phyloP scores from a whole-genome alignment of 2,113 vertebrate species.

The Corythornis madagascariensis region DNA sequence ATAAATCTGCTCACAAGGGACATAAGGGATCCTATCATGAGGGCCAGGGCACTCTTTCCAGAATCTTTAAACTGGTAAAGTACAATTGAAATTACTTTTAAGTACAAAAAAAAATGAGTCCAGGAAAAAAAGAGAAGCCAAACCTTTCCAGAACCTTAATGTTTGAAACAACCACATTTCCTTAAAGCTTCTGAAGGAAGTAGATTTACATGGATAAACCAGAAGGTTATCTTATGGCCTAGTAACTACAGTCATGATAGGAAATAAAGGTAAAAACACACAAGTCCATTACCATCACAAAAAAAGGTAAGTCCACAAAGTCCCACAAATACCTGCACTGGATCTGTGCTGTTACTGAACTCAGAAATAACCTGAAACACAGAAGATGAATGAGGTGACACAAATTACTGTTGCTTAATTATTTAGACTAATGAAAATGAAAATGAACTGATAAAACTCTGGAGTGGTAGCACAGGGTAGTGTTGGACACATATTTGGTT shows the following conservation, averaged over 20 bases:
- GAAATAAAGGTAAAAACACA: background rate
- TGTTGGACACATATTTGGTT: background rate
- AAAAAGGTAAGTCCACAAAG: background rate
- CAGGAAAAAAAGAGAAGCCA: background rate
- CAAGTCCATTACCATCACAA: background rate
- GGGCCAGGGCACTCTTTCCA: slow-evolving; percentile 92
- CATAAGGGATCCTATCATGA: slow-evolving; percentile 88
- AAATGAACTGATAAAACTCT: background rate
- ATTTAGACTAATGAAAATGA: background rate
- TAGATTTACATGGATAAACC: background rate
- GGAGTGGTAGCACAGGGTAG: background rate
- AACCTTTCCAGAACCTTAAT: background rate
- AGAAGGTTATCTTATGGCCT: background rate
- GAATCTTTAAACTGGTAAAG: slow-evolving; percentile 98
- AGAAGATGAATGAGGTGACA: background rate
- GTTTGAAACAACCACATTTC: background rate
- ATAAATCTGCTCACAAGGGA: slow-evolving; percentile 83
- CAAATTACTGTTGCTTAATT: background rate
- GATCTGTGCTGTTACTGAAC: background rate
- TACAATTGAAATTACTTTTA: slow-evolving; percentile 19
- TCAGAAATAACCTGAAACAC: background rate
- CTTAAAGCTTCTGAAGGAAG: background rate
- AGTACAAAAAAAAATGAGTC: background rate
- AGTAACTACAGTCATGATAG: background rate
- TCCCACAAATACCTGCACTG: background rate